Evolutionary conservation across 2,797 vertebrate species (phyloP).

Genomic region (Rhodeus uyekii): DNA sequence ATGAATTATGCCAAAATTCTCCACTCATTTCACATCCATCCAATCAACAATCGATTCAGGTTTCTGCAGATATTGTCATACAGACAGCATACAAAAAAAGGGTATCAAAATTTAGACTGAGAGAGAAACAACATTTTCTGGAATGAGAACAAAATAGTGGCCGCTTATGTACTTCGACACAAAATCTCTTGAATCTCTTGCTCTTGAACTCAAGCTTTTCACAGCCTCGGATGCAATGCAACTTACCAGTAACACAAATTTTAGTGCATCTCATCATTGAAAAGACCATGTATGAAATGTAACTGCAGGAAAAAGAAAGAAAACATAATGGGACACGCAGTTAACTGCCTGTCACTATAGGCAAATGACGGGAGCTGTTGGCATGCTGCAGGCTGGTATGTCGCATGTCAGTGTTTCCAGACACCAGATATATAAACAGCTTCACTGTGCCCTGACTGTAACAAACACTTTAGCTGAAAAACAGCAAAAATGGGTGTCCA

Average conservation of each 20-base stretch:
- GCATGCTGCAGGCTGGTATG: slow-evolving; percentile 15
- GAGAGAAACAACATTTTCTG: not conserved
- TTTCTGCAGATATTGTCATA: not conserved
- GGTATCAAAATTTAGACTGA: not conserved
- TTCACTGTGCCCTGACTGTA: not conserved
- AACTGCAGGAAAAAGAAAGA: not conserved
- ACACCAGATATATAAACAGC: not conserved
- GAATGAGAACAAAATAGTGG: not conserved
- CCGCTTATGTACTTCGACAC: not conserved
- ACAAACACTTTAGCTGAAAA: not conserved
- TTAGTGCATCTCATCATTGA: not conserved
- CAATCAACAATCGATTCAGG: not conserved
- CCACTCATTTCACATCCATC: not conserved
- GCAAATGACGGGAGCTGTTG: not conserved
- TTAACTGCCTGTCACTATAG: slow-evolving; percentile 25
- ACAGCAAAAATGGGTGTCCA: not conserved
- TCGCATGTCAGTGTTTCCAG: slow-evolving; percentile 2
- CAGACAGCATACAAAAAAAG: not conserved
- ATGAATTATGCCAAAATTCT: not conserved
- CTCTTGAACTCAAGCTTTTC: not conserved
- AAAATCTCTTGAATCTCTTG: slow-evolving; percentile 6
- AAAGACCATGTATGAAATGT: not conserved
- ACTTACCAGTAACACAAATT: not conserved
- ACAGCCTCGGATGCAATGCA: not conserved
- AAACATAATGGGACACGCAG: not conserved